Conservation (phyloP, 2,888 invertebrate species). For the Microchrysa polita region DNA sequence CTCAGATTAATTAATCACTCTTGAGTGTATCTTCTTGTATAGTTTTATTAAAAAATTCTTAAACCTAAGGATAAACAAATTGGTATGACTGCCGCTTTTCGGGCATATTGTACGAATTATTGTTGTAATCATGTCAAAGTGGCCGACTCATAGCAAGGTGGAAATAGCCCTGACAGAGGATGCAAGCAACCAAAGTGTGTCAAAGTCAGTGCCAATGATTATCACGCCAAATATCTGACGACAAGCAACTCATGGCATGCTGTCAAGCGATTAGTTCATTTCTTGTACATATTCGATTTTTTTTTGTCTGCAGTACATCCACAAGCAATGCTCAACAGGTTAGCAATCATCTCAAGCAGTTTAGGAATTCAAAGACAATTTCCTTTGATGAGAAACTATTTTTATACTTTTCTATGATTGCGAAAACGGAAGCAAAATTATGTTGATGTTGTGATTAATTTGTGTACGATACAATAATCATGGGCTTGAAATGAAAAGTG, state of each 20-base stretch:
- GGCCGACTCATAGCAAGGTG: conserved; percentile 10
- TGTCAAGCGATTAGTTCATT: no score
- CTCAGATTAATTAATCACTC: no score
- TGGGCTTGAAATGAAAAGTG: no score
- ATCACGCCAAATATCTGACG: background rate
- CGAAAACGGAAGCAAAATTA: no score
- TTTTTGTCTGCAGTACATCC: background rate
- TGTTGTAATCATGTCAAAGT: background rate
- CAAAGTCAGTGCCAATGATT: conserved; percentile 50
- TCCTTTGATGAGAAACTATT: conserved; percentile 15
- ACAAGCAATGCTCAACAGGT: conserved; percentile 15
- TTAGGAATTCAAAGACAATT: conserved; percentile 3
- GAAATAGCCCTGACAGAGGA: conserved; percentile 18
- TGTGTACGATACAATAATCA: no score
- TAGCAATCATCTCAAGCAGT: conserved; percentile 15
- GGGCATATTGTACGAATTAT: conserved; percentile 10
- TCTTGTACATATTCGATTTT: background rate
- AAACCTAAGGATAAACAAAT: conserved; percentile 27
- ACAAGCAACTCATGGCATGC: background rate
- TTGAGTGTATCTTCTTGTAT: conserved; percentile 5
- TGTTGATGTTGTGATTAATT: no score
- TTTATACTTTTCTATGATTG: no score
- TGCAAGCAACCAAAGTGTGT: conserved; percentile 45
- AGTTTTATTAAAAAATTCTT: background rate
- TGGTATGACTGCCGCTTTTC: background rate